These are phyloP conservation scores for Chydorus sphaericus DNA, from an alignment of 2,888 invertebrate genomes.

Conservation along the genomic window DNA sequence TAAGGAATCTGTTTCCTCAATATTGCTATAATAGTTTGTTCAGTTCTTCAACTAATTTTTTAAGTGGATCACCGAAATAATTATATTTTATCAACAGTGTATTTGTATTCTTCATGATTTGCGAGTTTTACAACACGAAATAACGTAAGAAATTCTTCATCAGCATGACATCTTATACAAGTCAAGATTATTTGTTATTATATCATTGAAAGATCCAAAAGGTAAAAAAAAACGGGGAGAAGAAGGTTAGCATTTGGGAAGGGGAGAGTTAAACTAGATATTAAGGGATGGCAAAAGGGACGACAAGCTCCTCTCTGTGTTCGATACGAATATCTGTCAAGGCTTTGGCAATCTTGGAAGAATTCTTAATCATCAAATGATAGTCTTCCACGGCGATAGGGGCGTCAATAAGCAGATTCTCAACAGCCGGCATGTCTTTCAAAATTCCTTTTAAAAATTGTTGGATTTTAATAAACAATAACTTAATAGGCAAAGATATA, in stretches of 20 bases:
- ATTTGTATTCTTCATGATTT: background rate
- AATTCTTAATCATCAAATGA: conserved; percentile 11
- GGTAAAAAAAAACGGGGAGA: no score
- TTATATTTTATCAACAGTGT: background rate
- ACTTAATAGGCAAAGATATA: background rate
- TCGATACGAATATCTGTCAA: conserved; percentile 66
- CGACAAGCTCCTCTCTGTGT: conserved; percentile 77
- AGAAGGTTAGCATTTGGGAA: no score
- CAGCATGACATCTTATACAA: background rate
- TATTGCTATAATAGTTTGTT: no score
- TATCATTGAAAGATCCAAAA: background rate
- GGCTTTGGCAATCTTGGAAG: conserved; percentile 35
- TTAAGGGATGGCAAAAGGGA: conserved; percentile 64
- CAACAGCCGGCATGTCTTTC: conserved; percentile 8
- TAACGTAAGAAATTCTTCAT: background rate
- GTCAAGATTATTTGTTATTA: no score
- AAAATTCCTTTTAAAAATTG: background rate
- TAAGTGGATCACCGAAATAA: no score
- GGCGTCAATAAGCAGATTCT: conserved; percentile 7
- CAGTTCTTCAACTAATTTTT: no score
- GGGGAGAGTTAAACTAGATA: background rate
- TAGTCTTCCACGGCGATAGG: conserved; percentile 4
- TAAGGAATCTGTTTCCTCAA: no score
- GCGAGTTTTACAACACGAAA: no score
- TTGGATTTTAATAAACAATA: background rate